Conservation (phyloP, 2,113 vertebrate species). For the Apistogramma diplotaenia region DNA sequence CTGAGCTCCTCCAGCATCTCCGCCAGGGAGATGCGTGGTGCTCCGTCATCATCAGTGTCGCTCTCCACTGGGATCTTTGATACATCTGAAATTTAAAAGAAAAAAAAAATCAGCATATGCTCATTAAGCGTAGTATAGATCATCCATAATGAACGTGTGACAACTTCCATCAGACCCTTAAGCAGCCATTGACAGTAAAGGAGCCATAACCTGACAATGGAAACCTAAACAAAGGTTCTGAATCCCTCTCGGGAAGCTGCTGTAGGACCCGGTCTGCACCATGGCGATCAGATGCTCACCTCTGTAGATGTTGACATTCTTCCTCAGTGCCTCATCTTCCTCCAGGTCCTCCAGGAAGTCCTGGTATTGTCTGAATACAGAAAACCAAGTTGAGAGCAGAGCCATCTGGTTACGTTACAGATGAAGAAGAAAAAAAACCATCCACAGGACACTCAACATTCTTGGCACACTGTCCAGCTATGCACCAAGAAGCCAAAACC, state of each 20-base stretch:
- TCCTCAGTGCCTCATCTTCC: slow-evolving; percentile 94
- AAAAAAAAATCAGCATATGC: neutral
- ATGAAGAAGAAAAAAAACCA: neutral
- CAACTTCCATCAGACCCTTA: neutral
- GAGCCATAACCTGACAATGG: neutral
- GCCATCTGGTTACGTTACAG: neutral
- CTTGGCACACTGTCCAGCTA: neutral
- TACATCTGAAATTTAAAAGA: slow-evolving; percentile 62
- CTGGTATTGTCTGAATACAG: slow-evolving; percentile 86
- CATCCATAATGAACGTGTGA: neutral
- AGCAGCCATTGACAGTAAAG: neutral
- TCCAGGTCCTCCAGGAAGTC: slow-evolving; percentile 99
- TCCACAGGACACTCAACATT: neutral
- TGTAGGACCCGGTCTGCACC: neutral
- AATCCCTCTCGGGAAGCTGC: neutral
- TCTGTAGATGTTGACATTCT: slow-evolving; percentile 95
- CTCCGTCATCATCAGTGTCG: slow-evolving; percentile 92
- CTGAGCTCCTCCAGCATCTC: slow-evolving; percentile 97
- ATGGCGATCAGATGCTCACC: slow-evolving; percentile 70
- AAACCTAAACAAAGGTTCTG: neutral
- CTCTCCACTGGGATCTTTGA: slow-evolving; percentile 88
- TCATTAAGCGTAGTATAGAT: neutral
- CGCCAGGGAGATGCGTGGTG: slow-evolving; percentile 86
- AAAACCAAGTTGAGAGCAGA: slow-evolving; percentile 5
- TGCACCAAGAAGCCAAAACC: neutral